These are phyloP conservation scores for Sinohyriopsis cumingii DNA, from an alignment of 2,888 invertebrate species.

Conservation along the genomic window DNA sequence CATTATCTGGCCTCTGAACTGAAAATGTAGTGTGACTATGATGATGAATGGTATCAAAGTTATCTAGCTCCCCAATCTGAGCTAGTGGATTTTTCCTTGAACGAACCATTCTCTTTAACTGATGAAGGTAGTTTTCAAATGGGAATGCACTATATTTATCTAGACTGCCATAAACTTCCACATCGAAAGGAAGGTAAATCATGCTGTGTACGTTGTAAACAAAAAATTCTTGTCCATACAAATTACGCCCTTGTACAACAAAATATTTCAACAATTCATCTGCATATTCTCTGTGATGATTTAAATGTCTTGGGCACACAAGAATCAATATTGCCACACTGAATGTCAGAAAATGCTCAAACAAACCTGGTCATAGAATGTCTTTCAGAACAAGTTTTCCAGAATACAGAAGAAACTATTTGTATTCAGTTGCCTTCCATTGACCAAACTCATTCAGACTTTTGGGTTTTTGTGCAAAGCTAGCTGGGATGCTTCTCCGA, in stretches of 20 bases:
- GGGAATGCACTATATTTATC: constrained; percentile 20
- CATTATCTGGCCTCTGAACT: constrained; percentile 6
- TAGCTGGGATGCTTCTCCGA: constrained; percentile 16
- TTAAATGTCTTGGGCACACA: constrained; percentile 13
- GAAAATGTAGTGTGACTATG: background rate
- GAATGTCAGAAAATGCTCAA: constrained; percentile 8
- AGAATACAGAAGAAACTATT: background rate
- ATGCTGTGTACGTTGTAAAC: too few relatives aligned
- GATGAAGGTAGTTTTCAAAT: too few relatives aligned
- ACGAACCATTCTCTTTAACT: constrained; percentile 12
- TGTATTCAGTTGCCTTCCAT: constrained; percentile 59
- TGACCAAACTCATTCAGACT: constrained; percentile 34
- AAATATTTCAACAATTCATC: constrained; percentile 34
- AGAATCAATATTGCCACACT: constrained; percentile 14
- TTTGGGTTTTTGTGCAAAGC: constrained; percentile 56
- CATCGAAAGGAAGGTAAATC: constrained; percentile 12
- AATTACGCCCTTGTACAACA: constrained; percentile 34
- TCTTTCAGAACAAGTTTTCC: too few relatives aligned
- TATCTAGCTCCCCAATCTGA: constrained; percentile 7
- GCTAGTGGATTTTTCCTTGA: constrained; percentile 5
- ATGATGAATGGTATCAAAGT: background rate
- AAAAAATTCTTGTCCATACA: too few relatives aligned
- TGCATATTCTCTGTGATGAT: constrained; percentile 9
- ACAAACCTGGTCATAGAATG: too few relatives aligned
- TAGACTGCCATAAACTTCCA: constrained; percentile 11